Evolutionary conservation across 2,888 invertebrate species (phyloP), one percentile per base, ranked within the genome.

Genomic region (Crocallis elinguaria): DNA sequence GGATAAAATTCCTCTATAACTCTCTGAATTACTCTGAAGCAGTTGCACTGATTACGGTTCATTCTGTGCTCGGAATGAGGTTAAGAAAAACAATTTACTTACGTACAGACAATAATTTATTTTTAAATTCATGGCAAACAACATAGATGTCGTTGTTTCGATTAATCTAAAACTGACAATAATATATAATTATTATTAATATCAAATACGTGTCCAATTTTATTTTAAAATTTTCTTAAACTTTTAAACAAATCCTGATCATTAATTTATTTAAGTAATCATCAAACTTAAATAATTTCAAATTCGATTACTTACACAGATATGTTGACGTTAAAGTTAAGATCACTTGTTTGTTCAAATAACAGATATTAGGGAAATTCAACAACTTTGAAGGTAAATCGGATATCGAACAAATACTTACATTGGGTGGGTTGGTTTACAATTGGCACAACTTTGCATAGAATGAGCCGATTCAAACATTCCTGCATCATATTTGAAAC

Each of bases 111-210:
- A 74, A 69, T 77, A 73, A 78, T 82, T 81, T 81, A 82, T 80
- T 82, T 77, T 74, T 67, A 77, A 79, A 75, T 74, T 75, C 75
- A 85, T 86, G 84, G 85, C 86, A 86, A 84, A 73, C 81, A 78
- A 78, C 77, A 79, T 66, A 63, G 65, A 75, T 60, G 57, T 59
- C 61, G 66, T 66, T 56, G 64, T 73, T 73, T 69, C 74, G 72
- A 53, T 68, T 71, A 79, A 77, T 75, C 61, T 67, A 68, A 69
- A 69, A 41, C 25, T 8, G 19, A n/a, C n/a, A n/a, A n/a, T n/a
- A n/a, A n/a, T n/a, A n/a, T n/a, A n/a, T n/a, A n/a, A n/a, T n/a
- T n/a, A n/a, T n/a, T n/a, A n/a, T n/a, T n/a, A n/a, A n/a, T n/a
- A n/a, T n/a, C n/a, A n/a, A n/a, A n/a, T n/a, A n/a, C n/a, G n/a